A percentile compares a stretch with the other conserved stretches of the same genome.
Evolutionary conservation across 2,888 invertebrate genomes (phyloP).

Genomic region (Aleiodes testaceus): DNA sequence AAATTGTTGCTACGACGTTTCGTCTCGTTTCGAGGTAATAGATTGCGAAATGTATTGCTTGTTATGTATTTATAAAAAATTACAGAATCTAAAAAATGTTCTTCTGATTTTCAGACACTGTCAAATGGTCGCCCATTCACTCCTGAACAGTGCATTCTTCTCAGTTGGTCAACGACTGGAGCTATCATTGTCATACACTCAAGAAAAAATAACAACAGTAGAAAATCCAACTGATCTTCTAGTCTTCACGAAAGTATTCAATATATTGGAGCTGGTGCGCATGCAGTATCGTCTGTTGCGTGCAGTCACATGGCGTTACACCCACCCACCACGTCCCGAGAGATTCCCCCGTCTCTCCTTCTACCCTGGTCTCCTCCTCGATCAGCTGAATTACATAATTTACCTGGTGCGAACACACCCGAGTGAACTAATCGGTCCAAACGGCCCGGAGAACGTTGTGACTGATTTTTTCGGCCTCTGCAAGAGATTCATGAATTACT

Average conservation of each 20-base stretch:
- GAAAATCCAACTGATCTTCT: slow-evolving; percentile 52
- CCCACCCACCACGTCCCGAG: slow-evolving; percentile 62
- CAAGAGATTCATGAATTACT: slow-evolving; percentile 69
- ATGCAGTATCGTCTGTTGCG: slow-evolving; percentile 65
- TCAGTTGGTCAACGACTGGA: slow-evolving; percentile 59
- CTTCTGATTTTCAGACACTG: slow-evolving; percentile 54
- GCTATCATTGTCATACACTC: slow-evolving; percentile 50
- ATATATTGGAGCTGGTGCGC: slow-evolving; percentile 61
- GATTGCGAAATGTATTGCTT: too few relatives aligned
- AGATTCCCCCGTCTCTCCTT: slow-evolving; percentile 62
- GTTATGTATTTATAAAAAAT: too few relatives aligned
- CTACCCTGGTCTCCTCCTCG: slow-evolving; percentile 66
- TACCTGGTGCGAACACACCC: slow-evolving; percentile 51
- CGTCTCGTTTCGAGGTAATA: slow-evolving; percentile 67
- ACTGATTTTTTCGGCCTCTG: slow-evolving; percentile 57
- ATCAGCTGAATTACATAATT: slow-evolving; percentile 61
- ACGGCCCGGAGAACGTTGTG: slow-evolving; percentile 49
- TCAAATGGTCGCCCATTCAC: slow-evolving; percentile 60
- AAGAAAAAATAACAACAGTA: slow-evolving; percentile 45
- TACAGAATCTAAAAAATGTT: slow-evolving; percentile 7
- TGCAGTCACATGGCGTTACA: slow-evolving; percentile 70
- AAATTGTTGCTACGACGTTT: slow-evolving; percentile 61
- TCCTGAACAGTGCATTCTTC: slow-evolving; percentile 66
- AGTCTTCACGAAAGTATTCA: slow-evolving; percentile 54
- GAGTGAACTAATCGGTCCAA: slow-evolving; percentile 43